These are phyloP conservation scores for Vulpes lagopus DNA, from an alignment of 2,113 vertebrate genomes.

Conservation along the genomic window DNA sequence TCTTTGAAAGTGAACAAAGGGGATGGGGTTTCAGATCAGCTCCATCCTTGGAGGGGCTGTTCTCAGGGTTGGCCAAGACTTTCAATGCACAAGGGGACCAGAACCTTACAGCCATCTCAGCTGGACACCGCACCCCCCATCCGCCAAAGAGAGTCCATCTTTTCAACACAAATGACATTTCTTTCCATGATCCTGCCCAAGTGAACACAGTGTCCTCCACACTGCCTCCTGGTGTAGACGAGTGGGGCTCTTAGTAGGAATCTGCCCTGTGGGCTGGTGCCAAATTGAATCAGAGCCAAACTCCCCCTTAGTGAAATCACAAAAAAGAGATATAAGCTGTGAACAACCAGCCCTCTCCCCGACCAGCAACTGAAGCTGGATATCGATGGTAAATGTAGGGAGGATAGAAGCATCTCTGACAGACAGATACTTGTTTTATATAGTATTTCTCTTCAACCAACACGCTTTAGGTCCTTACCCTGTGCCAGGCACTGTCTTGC, in stretches of 20 bases:
- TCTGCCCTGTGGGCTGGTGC: neutral
- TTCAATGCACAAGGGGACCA: neutral
- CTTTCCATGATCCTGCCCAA: neutral
- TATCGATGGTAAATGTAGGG: neutral
- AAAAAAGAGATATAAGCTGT: neutral
- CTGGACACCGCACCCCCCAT: too few species aligned
- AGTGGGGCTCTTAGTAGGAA: neutral
- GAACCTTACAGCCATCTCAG: neutral
- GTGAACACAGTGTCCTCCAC: accelerated
- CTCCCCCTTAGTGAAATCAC: neutral
- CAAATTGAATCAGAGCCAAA: neutral
- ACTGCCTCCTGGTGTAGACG: neutral
- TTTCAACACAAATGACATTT: neutral
- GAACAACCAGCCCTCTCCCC: accelerated
- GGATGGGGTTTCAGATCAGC: neutral
- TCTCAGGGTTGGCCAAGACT: neutral
- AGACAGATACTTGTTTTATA: neutral
- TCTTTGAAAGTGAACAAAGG: neutral
- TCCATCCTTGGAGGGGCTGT: neutral
- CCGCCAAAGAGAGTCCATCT: neutral
- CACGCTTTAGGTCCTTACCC: neutral
- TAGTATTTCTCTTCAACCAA: neutral
- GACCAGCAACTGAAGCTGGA: neutral
- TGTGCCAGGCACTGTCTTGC: neutral
- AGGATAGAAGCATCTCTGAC: neutral